Percentiles rank a stretch among this genome's conserved stretches.
These are phyloP conservation scores for Mastacembelus armatus DNA, from an alignment of 2,797 vertebrate genomes.

Conservation along the genomic window DNA sequence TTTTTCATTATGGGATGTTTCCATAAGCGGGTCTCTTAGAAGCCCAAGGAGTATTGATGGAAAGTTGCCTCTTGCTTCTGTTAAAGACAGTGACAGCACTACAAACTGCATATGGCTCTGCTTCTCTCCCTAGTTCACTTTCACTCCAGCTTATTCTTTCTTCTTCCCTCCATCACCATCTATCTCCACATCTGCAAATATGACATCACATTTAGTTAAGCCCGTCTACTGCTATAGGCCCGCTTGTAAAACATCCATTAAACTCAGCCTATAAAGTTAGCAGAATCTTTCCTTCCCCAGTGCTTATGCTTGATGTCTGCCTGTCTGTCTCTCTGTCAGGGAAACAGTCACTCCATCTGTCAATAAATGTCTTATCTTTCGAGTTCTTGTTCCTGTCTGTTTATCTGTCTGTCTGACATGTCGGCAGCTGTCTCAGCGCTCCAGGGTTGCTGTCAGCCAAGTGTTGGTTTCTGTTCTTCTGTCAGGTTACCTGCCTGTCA, in stretches of 20 bases:
- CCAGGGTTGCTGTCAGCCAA: conserved; percentile 81
- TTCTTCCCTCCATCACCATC: conserved; percentile 62
- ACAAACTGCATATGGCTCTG: conserved; percentile 58
- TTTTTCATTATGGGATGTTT: conserved; percentile 72
- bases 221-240: conserved; percentile 52
- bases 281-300: conserved; percentile 51
- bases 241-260: conserved; percentile 59
- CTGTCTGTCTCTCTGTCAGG: conserved; percentile 65
- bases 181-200: conserved; percentile 66
- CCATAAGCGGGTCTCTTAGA: conserved; percentile 69
- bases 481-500: conserved; percentile 81
- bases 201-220: conserved; percentile 63
- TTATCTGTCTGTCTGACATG: conserved; percentile 78
- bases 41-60: conserved; percentile 75
- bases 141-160: conserved; percentile 52
- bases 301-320: conserved; percentile 55
- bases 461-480: conserved; percentile 81
- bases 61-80: conserved; percentile 65
- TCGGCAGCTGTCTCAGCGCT: conserved; percentile 78
- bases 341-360: conserved; percentile 67
- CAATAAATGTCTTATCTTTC: conserved; percentile 77
- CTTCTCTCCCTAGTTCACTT: conserved; percentile 45
- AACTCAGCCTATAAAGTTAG: conserved; percentile 63
- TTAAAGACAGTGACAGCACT: conserved; percentile 69
- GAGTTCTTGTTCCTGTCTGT: conserved; percentile 78